Evolutionary conservation across 2,113 vertebrate species (phyloP).

Genomic region (Hyla sarda): DNA sequence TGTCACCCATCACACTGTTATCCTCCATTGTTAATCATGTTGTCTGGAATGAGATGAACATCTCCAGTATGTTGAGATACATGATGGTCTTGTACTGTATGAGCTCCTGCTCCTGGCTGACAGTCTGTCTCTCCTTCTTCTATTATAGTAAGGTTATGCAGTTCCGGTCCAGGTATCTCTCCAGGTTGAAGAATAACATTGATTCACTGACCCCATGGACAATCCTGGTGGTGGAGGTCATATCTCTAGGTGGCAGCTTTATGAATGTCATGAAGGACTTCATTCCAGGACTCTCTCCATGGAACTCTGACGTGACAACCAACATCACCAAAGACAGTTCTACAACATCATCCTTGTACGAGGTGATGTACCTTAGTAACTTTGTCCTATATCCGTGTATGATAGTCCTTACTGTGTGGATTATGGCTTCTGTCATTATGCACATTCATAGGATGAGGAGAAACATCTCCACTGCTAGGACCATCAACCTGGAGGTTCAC

Average conservation of each 20-base stretch:
- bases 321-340: too few relatives aligned
- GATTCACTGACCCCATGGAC: neutral
- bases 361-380: neutral
- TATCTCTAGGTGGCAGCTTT: neutral
- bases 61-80: neutral
- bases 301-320: too few relatives aligned
- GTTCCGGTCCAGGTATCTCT: neutral
- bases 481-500: neutral
- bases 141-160: neutral
- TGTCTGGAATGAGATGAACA: neutral
- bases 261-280: neutral
- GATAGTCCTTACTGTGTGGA: neutral
- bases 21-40: neutral
- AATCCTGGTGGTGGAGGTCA: neutral
- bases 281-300: too few relatives aligned
- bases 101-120: slow-evolving; percentile 18
- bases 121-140: slow-evolving; percentile 17
- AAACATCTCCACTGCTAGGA: neutral
- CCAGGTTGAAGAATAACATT: neutral
- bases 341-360: too few relatives aligned
- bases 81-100: neutral
- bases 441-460: slow-evolving; percentile 4
- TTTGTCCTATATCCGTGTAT: neutral
- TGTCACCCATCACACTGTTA: neutral
- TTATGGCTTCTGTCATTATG: neutral